These are phyloP conservation scores for Melanostoma mellinum DNA, from an alignment of 2,888 invertebrate species.

Conservation along the genomic window DNA sequence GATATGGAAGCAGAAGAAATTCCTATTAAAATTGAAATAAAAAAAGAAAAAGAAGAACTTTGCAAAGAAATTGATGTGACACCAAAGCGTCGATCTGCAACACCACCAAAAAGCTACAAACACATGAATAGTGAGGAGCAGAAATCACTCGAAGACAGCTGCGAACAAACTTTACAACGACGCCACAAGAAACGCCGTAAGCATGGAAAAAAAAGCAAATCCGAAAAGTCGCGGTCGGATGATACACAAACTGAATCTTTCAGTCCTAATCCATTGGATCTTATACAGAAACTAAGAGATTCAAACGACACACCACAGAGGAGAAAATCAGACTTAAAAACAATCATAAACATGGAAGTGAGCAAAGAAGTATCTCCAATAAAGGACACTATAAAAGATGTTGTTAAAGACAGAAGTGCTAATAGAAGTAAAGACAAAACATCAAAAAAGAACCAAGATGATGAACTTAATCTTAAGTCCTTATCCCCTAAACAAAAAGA, in stretches of 20 bases:
- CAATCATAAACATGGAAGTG: constrained; percentile 59
- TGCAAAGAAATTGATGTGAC: constrained; percentile 19
- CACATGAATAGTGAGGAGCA: constrained; percentile 47
- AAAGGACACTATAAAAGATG: neutral
- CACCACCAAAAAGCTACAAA: constrained; percentile 65
- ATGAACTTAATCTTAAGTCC: neutral
- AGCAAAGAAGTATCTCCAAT: constrained; percentile 7
- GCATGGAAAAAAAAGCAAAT: constrained; percentile 38
- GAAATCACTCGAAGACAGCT: constrained; percentile 1
- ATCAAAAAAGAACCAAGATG: neutral
- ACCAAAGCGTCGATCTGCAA: constrained; percentile 32
- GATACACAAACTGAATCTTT: constrained; percentile 27
- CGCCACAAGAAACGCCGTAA: constrained; percentile 45
- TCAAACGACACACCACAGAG: constrained; percentile 45
- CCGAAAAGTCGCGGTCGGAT: neutral
- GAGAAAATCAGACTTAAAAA: constrained; percentile 56
- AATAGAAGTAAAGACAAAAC: neutral
- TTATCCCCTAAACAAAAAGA: neutral
- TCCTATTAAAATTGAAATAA: constrained; percentile 1
- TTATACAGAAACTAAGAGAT: constrained; percentile 54
- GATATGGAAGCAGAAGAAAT: neutral
- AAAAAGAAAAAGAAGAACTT: constrained; percentile 33
- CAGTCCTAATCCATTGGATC: constrained; percentile 60
- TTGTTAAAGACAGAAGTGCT: neutral
- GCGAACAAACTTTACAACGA: neutral